Base-by-base conservation (phyloP, 2,888 invertebrate genomes). In the Synanthedon andrenaeformis region DNA sequence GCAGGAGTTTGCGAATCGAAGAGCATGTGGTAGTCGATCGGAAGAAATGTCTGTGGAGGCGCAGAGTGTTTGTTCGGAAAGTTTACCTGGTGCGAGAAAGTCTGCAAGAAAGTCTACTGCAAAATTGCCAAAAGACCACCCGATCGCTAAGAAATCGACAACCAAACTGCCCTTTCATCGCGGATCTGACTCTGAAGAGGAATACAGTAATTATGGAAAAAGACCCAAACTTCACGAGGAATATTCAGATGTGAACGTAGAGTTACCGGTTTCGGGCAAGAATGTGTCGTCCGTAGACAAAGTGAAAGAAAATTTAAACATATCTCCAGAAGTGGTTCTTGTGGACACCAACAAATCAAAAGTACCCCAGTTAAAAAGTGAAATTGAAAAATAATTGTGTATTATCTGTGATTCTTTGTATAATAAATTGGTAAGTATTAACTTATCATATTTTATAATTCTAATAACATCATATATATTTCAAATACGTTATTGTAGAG, bases 261-360 rank as follows among this genome's bases (percentile, higher is more conserved):
- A 82, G 1, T 87, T 91, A 75, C 82, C 89, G 0, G 78, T 90
- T 52, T 85, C 82, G 41, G 89, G 89, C n/a, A 80, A 79, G 12
- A 70, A 76, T 56, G 79, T 90, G 56, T 68, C 72, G 4, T 84
- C 86, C 10, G 79, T 90, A 51, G 74, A 81, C 11, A 87, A 89
- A 54, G 71, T 91, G 45, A 80, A 82, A 42, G 84, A 86, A 54
- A 70, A 90, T 5, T 73, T 90, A 11, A 80, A 90, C 52, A 82
- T 91, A 50, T 74, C 89, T 55, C 88, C 90, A 1, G 65, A 61
- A 55, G 84, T 91, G 11, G 51, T 76, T 17, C 65, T 91, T 42
- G 63, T 72, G 51, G 89, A 90, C 54, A 19, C 62, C n/a, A 57
- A 57, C 54, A 52, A 58, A 14, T 19, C 14, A 19, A 49, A 12